Evolutionary conservation across 2,888 invertebrate genomes (phyloP).

Genomic region (Gnatocerus cornutus): DNA sequence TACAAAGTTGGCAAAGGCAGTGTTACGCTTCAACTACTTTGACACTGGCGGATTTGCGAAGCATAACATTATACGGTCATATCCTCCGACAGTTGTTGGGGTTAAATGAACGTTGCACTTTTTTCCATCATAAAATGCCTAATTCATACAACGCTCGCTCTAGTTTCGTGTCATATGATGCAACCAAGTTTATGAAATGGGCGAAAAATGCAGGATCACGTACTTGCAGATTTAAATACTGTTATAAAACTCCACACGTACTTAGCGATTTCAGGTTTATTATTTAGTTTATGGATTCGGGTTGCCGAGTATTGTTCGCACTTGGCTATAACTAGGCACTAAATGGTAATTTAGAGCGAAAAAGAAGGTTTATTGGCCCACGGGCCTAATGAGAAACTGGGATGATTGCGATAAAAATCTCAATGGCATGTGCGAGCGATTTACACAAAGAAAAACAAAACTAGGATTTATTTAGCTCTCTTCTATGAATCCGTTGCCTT

Average conservation of each 20-base stretch:
- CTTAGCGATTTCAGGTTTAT: conserved; percentile 34
- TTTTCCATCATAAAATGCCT: conserved; percentile 17
- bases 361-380: neutral
- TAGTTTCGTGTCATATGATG: conserved; percentile 12
- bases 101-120: conserved; percentile 23
- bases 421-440: no score
- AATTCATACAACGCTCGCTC: conserved; percentile 12
- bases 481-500: no score
- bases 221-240: conserved; percentile 28
- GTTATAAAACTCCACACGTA: conserved; percentile 37
- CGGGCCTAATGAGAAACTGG: neutral
- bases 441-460: no score
- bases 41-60: conserved; percentile 46
- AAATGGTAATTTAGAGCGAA: conserved; percentile 25
- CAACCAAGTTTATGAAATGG: conserved; percentile 26
- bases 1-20: conserved; percentile 44
- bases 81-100: conserved; percentile 27
- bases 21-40: conserved; percentile 47
- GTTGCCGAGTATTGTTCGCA: conserved; percentile 1
- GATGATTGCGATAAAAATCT: conserved; percentile 4
- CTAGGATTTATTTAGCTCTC: no score
- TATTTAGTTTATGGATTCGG: conserved; percentile 35
- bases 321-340: conserved; percentile 24
- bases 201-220: conserved; percentile 38
- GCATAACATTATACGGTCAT: conserved; percentile 45